Conservation (phyloP, 1,140 invertebrate genomes). For the Myzus persicae region DNA sequence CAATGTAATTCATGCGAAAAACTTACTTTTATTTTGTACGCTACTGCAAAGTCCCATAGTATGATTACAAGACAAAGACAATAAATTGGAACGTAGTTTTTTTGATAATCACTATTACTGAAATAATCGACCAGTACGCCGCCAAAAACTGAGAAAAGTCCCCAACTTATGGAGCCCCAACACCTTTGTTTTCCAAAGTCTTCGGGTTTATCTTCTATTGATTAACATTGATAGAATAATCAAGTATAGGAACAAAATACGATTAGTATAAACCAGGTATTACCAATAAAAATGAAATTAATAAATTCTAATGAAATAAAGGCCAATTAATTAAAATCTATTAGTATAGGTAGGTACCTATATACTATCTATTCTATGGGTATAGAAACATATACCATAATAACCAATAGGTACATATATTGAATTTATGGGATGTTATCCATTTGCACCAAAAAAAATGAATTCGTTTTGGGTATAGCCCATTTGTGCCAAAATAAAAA, state of each 20-base stretch:
- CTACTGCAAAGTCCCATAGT: constrained; percentile 74
- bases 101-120: constrained; percentile 70
- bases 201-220: constrained; percentile 69
- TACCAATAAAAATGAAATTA: neutral
- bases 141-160: constrained; percentile 76
- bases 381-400: neutral
- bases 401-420: too few species aligned
- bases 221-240: neutral
- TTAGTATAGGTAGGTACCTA: neutral
- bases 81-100: constrained; percentile 81
- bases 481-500: too few species aligned
- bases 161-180: constrained; percentile 84
- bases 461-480: too few species aligned
- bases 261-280: neutral
- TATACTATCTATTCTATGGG: neutral
- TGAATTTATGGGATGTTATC: too few species aligned
- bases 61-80: constrained; percentile 76
- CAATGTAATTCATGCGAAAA: neutral
- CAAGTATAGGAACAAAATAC: neutral
- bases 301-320: neutral
- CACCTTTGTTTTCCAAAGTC: constrained; percentile 83
- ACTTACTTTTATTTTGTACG: constrained; percentile 67
- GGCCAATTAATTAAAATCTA: neutral
- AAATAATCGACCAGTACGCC: constrained; percentile 79
- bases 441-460: too few species aligned